Conservation (phyloP, 1,140 invertebrate genomes). For the Lasioglossum albipes region DNA sequence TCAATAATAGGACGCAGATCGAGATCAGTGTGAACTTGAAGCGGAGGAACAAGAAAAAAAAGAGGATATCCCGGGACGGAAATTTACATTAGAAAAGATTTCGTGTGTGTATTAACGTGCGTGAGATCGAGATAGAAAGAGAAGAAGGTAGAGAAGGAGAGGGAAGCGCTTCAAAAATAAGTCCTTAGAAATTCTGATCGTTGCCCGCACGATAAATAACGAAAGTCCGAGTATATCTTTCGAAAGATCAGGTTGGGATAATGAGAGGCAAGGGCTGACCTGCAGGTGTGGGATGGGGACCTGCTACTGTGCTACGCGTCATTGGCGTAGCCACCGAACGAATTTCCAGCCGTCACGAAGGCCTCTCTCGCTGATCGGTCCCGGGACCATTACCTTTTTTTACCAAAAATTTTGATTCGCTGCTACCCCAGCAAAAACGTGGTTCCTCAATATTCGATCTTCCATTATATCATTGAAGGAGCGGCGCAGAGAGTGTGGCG, state of each 20-base stretch:
- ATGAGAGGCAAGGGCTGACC: slow-evolving; percentile 76
- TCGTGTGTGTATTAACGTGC: slow-evolving; percentile 49
- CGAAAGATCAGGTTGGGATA: slow-evolving; percentile 78
- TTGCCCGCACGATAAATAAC: slow-evolving; percentile 78
- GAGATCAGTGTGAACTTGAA: not conserved
- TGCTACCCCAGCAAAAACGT: slow-evolving; percentile 33
- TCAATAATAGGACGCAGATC: not conserved
- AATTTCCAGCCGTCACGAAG: slow-evolving; percentile 42
- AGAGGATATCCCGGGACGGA: slow-evolving; percentile 15
- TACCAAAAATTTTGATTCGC: slow-evolving; percentile 44
- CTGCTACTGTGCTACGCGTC: slow-evolving; percentile 77
- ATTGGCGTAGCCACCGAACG: slow-evolving; percentile 73
- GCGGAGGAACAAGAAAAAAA: not conserved
- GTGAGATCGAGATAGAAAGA: slow-evolving; percentile 41
- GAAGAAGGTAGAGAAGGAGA: slow-evolving; percentile 42
- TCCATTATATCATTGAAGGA: slow-evolving; percentile 43
- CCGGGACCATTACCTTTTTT: slow-evolving; percentile 3
- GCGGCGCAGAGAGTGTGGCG: slow-evolving; percentile 17
- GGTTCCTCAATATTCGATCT: slow-evolving; percentile 42
- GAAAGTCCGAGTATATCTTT: slow-evolving; percentile 76
- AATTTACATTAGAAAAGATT: slow-evolving; percentile 43
- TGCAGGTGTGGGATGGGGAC: slow-evolving; percentile 77
- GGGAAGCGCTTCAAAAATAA: slow-evolving; percentile 66
- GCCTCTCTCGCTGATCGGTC: not conserved
- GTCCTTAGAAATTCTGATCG: slow-evolving; percentile 74